Evolutionary conservation across 2,113 vertebrate genomes (phyloP).

Genomic region (Pteruthius melanotis): DNA sequence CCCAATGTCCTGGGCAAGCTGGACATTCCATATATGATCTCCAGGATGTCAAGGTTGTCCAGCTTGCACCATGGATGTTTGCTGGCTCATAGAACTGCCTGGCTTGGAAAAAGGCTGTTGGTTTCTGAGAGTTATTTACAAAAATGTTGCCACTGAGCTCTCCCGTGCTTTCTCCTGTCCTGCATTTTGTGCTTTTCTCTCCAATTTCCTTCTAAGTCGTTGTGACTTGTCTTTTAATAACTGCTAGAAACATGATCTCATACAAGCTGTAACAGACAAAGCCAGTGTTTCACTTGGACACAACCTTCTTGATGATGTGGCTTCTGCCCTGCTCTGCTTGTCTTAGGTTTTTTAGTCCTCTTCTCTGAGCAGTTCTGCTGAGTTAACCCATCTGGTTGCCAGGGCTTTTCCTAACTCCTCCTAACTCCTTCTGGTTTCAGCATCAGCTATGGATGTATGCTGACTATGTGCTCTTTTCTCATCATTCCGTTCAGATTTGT

Average conservation of each 20-base stretch:
- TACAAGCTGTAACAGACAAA: neutral
- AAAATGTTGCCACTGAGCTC: neutral
- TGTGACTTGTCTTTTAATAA: neutral
- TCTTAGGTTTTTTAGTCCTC: neutral
- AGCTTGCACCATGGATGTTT: neutral
- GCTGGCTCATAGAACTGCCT: neutral
- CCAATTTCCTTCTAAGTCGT: neutral
- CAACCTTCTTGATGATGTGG: neutral
- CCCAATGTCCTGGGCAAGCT: neutral
- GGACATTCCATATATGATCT: accelerated
- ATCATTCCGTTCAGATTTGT: neutral
- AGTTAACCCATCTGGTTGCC: neutral
- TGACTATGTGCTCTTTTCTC: neutral
- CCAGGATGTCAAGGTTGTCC: neutral
- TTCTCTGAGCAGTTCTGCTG: neutral
- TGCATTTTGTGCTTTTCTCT: neutral
- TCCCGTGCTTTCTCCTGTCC: neutral
- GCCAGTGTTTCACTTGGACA: neutral
- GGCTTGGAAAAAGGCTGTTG: neutral
- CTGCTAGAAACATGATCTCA: neutral
- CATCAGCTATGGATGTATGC: accelerated
- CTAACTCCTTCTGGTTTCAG: neutral
- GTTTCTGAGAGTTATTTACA: neutral
- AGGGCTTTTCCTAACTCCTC: neutral
- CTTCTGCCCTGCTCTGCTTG: neutral